Conservation (phyloP, 1,140 invertebrate species). For the Drosophila sproati region DNA sequence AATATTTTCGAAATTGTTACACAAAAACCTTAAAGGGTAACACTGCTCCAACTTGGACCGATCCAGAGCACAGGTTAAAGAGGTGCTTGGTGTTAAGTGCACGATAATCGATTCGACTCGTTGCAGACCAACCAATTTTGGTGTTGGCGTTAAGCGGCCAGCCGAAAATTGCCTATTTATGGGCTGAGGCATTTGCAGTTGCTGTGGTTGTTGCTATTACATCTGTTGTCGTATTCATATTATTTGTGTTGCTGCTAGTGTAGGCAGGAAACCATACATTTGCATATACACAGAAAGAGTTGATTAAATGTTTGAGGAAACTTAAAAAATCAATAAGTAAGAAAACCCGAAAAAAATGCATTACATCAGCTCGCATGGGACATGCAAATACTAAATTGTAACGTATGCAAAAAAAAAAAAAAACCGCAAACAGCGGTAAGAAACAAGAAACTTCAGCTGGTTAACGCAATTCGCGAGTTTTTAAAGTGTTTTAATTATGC, state of each 20-base stretch:
- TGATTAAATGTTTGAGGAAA: slow-evolving; percentile 44
- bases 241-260: slow-evolving; percentile 17
- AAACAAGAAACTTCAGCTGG: slow-evolving; percentile 46
- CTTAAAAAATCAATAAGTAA: slow-evolving; percentile 8
- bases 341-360: slow-evolving; percentile 33
- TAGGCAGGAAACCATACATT: slow-evolving; percentile 71
- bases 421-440: slow-evolving; percentile 3
- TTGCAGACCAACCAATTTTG: slow-evolving; percentile 42
- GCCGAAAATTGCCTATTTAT: slow-evolving; percentile 78
- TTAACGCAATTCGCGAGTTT: slow-evolving; percentile 61
- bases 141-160: slow-evolving; percentile 77
- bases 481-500: slow-evolving; percentile 71
- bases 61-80: slow-evolving; percentile 62
- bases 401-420: slow-evolving; percentile 36
- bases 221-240: background rate
- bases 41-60: slow-evolving; percentile 30
- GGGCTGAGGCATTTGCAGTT: slow-evolving; percentile 44
- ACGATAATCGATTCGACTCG: slow-evolving; percentile 81
- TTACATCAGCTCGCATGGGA: slow-evolving; percentile 44
- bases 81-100: slow-evolving; percentile 80
- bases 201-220: slow-evolving; percentile 1
- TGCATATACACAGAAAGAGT: slow-evolving; percentile 68
- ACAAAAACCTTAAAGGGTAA: slow-evolving; percentile 76
- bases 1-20: slow-evolving; percentile 75
- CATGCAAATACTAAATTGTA: slow-evolving; percentile 32